A percentile compares a stretch with the other conserved stretches of the same genome.
These are phyloP conservation scores for Tympanoctomys barrerae DNA, from an alignment of 2,797 vertebrate genomes.

Conservation along the genomic window DNA sequence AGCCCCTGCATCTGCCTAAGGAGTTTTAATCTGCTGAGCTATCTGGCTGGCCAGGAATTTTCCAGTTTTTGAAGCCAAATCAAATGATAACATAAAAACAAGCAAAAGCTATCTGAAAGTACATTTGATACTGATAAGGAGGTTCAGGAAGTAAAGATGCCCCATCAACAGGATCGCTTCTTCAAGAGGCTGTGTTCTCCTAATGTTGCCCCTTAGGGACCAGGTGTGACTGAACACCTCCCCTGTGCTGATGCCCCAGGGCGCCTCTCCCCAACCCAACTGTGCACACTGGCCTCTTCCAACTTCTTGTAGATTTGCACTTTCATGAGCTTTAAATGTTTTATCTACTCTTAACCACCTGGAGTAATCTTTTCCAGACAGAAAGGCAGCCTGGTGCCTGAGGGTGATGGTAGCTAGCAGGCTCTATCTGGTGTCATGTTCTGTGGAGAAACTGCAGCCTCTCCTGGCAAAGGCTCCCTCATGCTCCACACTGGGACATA, in stretches of 20 bases:
- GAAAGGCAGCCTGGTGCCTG: neutral
- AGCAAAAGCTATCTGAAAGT: neutral
- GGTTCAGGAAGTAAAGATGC: neutral
- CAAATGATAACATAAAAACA: neutral
- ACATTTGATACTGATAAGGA: neutral
- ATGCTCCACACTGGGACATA: neutral
- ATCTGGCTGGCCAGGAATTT: neutral
- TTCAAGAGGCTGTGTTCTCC: neutral
- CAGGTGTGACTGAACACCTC: rapidly evolving
- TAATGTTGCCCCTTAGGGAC: neutral
- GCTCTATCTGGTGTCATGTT: neutral
- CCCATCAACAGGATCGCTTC: rapidly evolving
- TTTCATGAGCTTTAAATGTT: neutral
- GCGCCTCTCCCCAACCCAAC: neutral
- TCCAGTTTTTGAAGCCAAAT: neutral
- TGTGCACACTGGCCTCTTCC: neutral
- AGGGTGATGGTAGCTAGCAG: neutral
- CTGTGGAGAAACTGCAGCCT: neutral
- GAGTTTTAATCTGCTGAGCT: too few species aligned
- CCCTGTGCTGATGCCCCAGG: neutral
- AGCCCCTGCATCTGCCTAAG: too few species aligned
- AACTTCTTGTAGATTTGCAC: neutral
- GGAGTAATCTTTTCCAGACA: slow-evolving; percentile 15
- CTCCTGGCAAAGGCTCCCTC: neutral
- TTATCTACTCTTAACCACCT: slow-evolving; percentile 29